Evolutionary conservation across 2,113 vertebrate genomes (phyloP).

Genomic region (Menura novaehollandiae): DNA sequence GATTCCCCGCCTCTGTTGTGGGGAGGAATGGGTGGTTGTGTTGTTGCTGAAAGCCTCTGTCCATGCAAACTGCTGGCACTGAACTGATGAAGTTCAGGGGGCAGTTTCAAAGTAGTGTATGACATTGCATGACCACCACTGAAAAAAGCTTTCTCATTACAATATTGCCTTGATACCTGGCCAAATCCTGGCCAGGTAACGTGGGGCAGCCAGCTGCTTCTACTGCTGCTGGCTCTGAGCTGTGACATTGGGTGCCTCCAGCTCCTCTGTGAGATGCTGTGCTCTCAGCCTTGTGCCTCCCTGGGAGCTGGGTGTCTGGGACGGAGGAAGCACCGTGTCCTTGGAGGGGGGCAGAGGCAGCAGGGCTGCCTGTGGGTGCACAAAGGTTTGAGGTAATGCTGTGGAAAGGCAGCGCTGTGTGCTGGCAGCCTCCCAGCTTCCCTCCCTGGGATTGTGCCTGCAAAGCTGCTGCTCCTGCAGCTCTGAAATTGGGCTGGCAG

Average conservation of each 20-base stretch:
- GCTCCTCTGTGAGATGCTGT: background rate
- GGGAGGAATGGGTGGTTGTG: background rate
- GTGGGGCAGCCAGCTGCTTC: background rate
- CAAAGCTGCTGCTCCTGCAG: background rate
- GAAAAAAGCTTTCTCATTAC: background rate
- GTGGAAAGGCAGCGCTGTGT: background rate
- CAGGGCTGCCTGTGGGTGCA: background rate
- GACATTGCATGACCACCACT: rapidly evolving
- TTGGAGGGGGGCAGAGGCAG: background rate
- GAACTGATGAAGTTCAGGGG: background rate
- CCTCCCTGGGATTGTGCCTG: background rate
- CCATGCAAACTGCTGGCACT: background rate
- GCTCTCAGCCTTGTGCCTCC: background rate
- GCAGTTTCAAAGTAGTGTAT: background rate
- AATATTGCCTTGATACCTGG: background rate
- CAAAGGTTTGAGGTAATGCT: background rate
- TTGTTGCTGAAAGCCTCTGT: background rate
- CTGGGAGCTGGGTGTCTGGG: rapidly evolving
- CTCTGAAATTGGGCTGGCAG: rapidly evolving
- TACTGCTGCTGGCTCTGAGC: background rate
- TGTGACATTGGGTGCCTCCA: background rate
- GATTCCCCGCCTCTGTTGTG: too few species aligned
- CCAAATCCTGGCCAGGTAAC: background rate
- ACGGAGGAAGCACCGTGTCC: background rate
- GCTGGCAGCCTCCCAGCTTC: background rate